phyloP scores from a whole-genome alignment of 92 coral and sea anemone species.

The Heliopora coerulea region DNA sequence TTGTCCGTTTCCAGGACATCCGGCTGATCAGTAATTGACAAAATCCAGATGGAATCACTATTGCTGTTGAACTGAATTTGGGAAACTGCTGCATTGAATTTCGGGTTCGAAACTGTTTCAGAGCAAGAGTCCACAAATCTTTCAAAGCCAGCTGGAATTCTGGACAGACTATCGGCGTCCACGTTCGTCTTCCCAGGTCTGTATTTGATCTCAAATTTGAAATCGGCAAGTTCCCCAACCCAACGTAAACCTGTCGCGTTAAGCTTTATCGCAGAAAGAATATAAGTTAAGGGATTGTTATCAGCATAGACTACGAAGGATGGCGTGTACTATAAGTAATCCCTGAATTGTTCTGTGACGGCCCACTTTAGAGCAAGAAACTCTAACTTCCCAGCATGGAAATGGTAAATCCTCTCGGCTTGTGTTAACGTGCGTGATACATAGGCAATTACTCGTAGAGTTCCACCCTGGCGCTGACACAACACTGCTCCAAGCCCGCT shows the following conservation, averaged over 20 bases:
- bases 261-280: constrained; percentile 48
- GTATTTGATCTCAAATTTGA: constrained; percentile 46
- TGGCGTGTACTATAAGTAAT: constrained; percentile 53
- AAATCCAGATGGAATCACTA: constrained; percentile 47
- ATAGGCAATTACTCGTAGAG: no score
- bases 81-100: constrained; percentile 39
- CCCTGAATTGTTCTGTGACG: constrained; percentile 55
- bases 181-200: constrained; percentile 50
- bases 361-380: constrained; percentile 62
- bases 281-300: constrained; percentile 49
- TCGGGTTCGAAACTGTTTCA: constrained; percentile 32
- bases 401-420: not conserved
- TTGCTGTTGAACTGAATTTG: constrained; percentile 21
- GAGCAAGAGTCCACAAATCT: constrained; percentile 48
- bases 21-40: constrained; percentile 44
- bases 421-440: constrained; percentile 42
- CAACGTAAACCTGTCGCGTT: constrained; percentile 48
- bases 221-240: constrained; percentile 50
- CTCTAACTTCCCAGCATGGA: constrained; percentile 44
- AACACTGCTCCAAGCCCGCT: no score
- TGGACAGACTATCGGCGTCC: constrained; percentile 51
- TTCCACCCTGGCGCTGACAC: no score
- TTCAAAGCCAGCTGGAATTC: constrained; percentile 49
- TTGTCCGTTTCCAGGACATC: constrained; percentile 33
- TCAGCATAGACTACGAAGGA: constrained; percentile 53